A percentile compares a stretch with the other conserved stretches of the same genome.
Conservation (phyloP, 2,888 invertebrate genomes). For the Parnassius mnemosyne region DNA sequence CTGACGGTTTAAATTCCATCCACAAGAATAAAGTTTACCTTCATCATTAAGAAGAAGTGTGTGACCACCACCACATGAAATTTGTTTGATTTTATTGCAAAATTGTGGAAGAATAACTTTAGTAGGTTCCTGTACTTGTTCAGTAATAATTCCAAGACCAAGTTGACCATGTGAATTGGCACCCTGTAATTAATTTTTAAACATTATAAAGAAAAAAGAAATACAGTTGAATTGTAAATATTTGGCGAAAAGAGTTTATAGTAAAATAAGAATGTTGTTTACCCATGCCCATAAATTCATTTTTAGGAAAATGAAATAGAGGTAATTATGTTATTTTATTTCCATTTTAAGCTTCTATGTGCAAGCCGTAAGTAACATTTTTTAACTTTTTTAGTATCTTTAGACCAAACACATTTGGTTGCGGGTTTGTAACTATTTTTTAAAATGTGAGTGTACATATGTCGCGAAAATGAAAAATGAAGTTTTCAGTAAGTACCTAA, state of each 20-base stretch:
- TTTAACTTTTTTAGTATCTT: too few species aligned
- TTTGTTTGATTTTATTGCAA: conserved; percentile 78
- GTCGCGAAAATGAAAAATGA: too few species aligned
- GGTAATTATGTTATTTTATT: too few species aligned
- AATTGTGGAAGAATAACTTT: conserved; percentile 60
- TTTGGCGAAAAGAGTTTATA: background rate
- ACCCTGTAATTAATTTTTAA: conserved; percentile 79
- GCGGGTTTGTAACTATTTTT: too few species aligned
- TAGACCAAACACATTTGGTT: too few species aligned
- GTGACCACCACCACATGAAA: conserved; percentile 90
- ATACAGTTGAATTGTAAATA: too few species aligned
- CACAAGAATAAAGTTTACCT: conserved; percentile 87
- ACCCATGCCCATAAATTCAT: conserved; percentile 67
- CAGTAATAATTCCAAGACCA: conserved; percentile 84
- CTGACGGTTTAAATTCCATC: conserved; percentile 89
- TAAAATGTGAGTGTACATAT: too few species aligned
- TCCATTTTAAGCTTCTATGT: too few species aligned
- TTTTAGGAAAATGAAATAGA: background rate
- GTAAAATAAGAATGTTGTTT: conserved; percentile 16
- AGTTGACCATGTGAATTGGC: conserved; percentile 92
- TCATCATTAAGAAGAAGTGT: conserved; percentile 83
- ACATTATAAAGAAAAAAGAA: background rate
- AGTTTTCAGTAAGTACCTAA: too few species aligned
- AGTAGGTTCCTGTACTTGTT: conserved; percentile 83
- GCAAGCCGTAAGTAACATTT: too few species aligned